Evolutionary conservation across 2,797 vertebrate species (phyloP).

Genomic region (Microctenopoma lineatum): DNA sequence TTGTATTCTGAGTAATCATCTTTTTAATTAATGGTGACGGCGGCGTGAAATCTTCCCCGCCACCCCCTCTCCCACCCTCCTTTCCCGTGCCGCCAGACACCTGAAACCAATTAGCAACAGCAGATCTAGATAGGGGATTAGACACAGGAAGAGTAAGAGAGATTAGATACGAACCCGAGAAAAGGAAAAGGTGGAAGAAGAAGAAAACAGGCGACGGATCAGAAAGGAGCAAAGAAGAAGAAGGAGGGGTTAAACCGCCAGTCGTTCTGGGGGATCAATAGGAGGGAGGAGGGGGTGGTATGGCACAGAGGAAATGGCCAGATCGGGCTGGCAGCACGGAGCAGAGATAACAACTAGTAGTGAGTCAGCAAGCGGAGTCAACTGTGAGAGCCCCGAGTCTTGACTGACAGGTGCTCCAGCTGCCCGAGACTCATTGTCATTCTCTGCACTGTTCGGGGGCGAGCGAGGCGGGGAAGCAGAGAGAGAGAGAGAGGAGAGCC

Average conservation of each 20-base stretch:
- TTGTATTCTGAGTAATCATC: slow-evolving; percentile 71
- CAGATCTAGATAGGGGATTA: slow-evolving; percentile 60
- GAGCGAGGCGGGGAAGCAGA: slow-evolving; percentile 9
- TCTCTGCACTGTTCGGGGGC: slow-evolving; percentile 19
- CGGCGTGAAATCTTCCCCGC: slow-evolving; percentile 55
- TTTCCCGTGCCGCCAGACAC: slow-evolving; percentile 52
- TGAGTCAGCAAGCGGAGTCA: slow-evolving; percentile 36
- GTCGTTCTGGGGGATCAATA: slow-evolving; percentile 27
- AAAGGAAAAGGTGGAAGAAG: background rate
- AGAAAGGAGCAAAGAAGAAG: background rate
- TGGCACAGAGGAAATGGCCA: slow-evolving; percentile 29
- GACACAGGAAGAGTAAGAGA: slow-evolving; percentile 33
- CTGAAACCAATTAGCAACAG: slow-evolving; percentile 73
- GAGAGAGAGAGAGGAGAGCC: slow-evolving; percentile 21
- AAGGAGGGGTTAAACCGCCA: slow-evolving; percentile 3
- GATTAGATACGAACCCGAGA: slow-evolving; percentile 43
- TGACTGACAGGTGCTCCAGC: slow-evolving; percentile 55
- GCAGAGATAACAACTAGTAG: slow-evolving; percentile 42
- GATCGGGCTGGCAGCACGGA: slow-evolving; percentile 19
- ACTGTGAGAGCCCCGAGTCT: slow-evolving; percentile 38
- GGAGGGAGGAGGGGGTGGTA: slow-evolving; percentile 30
- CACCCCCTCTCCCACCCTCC: slow-evolving; percentile 7
- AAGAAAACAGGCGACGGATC: background rate
- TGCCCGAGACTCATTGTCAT: slow-evolving; percentile 34
- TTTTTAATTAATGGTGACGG: slow-evolving; percentile 71